phyloP scores from a whole-genome alignment of 1,140 invertebrate genomes.

The Drosophila asahinai region DNA sequence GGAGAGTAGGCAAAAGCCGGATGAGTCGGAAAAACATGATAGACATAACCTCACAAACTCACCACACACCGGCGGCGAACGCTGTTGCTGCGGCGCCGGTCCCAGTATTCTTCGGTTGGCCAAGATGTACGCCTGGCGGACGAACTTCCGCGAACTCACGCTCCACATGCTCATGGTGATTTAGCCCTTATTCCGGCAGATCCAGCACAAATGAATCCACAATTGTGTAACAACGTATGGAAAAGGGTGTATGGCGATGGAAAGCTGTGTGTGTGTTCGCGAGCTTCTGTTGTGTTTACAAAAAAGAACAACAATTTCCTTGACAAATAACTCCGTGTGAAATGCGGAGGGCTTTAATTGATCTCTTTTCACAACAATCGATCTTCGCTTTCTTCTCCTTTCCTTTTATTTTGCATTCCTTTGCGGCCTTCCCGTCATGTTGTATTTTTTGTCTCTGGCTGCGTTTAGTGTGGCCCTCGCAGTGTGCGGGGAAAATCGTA shows the following conservation, averaged over 20 bases:
- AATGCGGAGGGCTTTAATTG: constrained; percentile 17
- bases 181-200: constrained; percentile 26
- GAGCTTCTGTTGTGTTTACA: constrained; percentile 34
- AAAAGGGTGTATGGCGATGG: neutral
- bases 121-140: constrained; percentile 72
- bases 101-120: constrained; percentile 53
- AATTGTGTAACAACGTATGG: constrained; percentile 59
- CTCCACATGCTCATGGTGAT: constrained; percentile 74
- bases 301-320: constrained; percentile 28
- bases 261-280: constrained; percentile 29
- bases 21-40: constrained; percentile 19
- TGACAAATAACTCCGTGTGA: constrained; percentile 62
- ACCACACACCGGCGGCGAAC: constrained; percentile 45
- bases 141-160: constrained; percentile 61
- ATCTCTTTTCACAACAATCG: constrained; percentile 16
- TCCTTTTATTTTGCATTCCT: constrained; percentile 32
- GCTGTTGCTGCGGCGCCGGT: constrained; percentile 23
- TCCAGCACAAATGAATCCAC: constrained; percentile 32
- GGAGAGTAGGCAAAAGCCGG: neutral
- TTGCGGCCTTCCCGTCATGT: constrained; percentile 23
- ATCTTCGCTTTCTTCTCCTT: constrained; percentile 1
- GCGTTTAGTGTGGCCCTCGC: constrained; percentile 9
- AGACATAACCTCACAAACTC: constrained; percentile 45
- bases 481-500: neutral
- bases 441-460: constrained; percentile 21